These are phyloP conservation scores for Rhinophrynus dorsalis DNA, from an alignment of 2,797 vertebrate species.

Conservation along the genomic window DNA sequence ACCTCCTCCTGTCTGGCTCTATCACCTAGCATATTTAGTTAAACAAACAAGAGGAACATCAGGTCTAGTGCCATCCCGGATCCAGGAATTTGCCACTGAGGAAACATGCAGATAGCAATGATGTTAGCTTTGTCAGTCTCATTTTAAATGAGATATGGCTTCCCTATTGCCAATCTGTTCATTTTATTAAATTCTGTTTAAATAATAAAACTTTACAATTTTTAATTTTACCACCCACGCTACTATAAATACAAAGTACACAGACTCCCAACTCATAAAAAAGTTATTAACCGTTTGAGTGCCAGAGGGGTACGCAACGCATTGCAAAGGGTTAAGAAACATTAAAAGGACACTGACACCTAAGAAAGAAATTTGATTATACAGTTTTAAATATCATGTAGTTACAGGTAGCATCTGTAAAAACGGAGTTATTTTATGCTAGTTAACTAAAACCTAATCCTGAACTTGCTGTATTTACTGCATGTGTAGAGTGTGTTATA, in stretches of 20 bases:
- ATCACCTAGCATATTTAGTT: slow-evolving; percentile 60
- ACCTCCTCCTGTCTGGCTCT: slow-evolving; percentile 50
- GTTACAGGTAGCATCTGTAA: no score
- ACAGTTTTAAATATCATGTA: no score
- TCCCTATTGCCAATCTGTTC: slow-evolving; percentile 47
- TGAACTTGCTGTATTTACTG: no score
- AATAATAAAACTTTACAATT: slow-evolving; percentile 44
- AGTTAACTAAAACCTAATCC: no score
- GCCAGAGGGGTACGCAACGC: neutral
- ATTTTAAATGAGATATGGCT: slow-evolving; percentile 42
- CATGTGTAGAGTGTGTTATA: no score
- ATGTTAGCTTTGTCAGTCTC: slow-evolving; percentile 45
- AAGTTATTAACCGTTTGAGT: no score
- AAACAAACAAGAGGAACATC: slow-evolving; percentile 65
- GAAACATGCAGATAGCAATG: slow-evolving; percentile 44
- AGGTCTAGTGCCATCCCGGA: slow-evolving; percentile 53
- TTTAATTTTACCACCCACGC: slow-evolving; percentile 29
- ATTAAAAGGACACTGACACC: no score
- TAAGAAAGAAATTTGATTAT: no score
- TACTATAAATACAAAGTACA: slow-evolving; percentile 32
- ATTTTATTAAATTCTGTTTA: slow-evolving; percentile 42
- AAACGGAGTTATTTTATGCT: no score
- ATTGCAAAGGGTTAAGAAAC: no score
- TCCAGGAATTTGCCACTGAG: slow-evolving; percentile 55
- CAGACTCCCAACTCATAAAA: slow-evolving; percentile 30